Percentiles rank a stretch among this genome's conserved stretches.
These are phyloP conservation scores for Himalopsyche kuldschensis DNA, from an alignment of 2,888 invertebrate genomes.

Conservation along the genomic window DNA sequence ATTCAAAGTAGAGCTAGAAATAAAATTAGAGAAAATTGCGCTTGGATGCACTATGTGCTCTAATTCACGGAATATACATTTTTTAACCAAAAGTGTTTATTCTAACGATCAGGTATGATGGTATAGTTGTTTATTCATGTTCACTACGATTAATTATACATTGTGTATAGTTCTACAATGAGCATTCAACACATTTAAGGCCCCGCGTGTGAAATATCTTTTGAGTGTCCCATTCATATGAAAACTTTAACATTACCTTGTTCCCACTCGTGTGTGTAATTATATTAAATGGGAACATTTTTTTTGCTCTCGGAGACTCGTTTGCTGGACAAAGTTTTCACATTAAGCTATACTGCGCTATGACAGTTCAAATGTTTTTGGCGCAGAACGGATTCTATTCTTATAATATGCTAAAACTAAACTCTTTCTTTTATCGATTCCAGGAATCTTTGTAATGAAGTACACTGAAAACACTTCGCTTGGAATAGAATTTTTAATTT, in stretches of 20 bases:
- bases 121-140: too few relatives aligned
- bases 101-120: too few relatives aligned
- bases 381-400: conserved; percentile 17
- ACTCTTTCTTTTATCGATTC: conserved; percentile 10
- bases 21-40: too few relatives aligned
- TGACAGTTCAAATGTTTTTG: conserved; percentile 32
- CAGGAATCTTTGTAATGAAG: background rate
- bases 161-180: background rate
- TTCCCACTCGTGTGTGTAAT: conserved; percentile 22
- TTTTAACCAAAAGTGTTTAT: too few relatives aligned
- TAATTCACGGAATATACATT: too few relatives aligned
- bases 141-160: too few relatives aligned
- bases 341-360: conserved; percentile 29
- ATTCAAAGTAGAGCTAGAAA: too few relatives aligned
- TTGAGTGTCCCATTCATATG: conserved; percentile 22
- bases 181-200: background rate
- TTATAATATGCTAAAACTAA: conserved; percentile 27
- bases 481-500: too few relatives aligned
- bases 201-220: background rate
- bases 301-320: conserved; percentile 9
- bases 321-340: conserved; percentile 26
- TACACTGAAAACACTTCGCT: background rate
- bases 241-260: conserved; percentile 27
- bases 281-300: conserved; percentile 34
- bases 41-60: too few relatives aligned